Evolutionary conservation across 2,797 vertebrate genomes (phyloP).

Genomic region (Myotis findleyi): DNA sequence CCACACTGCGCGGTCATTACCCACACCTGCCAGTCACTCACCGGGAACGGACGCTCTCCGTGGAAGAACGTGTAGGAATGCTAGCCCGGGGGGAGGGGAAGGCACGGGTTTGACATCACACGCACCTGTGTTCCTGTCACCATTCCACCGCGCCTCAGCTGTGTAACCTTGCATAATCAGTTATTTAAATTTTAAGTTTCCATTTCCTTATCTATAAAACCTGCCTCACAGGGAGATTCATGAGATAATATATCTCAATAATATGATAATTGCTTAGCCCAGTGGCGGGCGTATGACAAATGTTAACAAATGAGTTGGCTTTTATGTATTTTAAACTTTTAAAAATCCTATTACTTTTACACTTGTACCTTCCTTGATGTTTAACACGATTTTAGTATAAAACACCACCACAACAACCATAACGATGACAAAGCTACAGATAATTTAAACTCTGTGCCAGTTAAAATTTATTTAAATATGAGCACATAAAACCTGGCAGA

Average conservation of each 20-base stretch:
- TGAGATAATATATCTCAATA: constrained; percentile 50
- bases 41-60: background rate
- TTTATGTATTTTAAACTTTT: constrained; percentile 1
- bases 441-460: background rate
- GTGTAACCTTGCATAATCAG: background rate
- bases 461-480: constrained; percentile 1
- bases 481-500: background rate
- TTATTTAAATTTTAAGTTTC: constrained; percentile 47
- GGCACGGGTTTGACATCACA: background rate
- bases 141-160: background rate
- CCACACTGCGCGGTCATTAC: background rate
- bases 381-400: background rate
- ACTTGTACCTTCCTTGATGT: background rate
- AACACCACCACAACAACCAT: background rate
- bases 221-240: background rate
- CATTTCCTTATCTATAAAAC: constrained; percentile 21
- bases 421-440: background rate
- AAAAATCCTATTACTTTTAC: constrained; percentile 26
- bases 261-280: background rate
- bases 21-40: background rate
- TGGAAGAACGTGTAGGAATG: background rate
- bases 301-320: background rate
- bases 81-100: background rate
- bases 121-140: background rate
- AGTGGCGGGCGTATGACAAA: background rate